Evolutionary conservation across 2,888 invertebrate species (phyloP).

Genomic region (Neocrepidodera transversa): DNA sequence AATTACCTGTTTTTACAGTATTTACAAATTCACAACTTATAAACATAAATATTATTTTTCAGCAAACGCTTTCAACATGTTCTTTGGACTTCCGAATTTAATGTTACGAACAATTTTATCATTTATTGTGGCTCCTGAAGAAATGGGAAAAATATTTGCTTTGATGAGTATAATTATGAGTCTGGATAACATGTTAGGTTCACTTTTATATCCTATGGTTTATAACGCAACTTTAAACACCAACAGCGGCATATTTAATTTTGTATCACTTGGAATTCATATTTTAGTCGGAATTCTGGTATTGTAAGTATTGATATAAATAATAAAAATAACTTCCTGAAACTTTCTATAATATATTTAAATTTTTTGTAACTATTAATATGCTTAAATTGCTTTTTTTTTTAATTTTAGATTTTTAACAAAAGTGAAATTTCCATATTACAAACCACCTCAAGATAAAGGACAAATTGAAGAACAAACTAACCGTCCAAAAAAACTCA

Average conservation of each 20-base stretch:
- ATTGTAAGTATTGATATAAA: not conserved
- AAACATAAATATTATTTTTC: slow-evolving; percentile 52
- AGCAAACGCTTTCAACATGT: slow-evolving; percentile 61
- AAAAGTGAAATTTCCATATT: not conserved
- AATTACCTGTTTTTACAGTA: no score
- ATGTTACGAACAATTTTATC: slow-evolving; percentile 68
- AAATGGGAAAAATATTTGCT: slow-evolving; percentile 70
- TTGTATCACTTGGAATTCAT: slow-evolving; percentile 52
- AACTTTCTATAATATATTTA: no score
- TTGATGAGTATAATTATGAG: slow-evolving; percentile 72
- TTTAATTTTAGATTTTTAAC: not conserved
- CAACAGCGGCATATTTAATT: slow-evolving; percentile 68
- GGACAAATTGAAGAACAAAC: not conserved
- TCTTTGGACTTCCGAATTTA: slow-evolving; percentile 65
- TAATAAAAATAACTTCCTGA: no score
- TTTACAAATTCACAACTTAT: no score
- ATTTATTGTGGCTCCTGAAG: slow-evolving; percentile 66
- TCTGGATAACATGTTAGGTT: slow-evolving; percentile 67
- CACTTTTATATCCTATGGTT: slow-evolving; percentile 69
- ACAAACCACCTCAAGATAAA: not conserved
- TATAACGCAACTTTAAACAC: slow-evolving; percentile 66
- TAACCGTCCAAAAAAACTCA: not conserved
- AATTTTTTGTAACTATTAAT: no score
- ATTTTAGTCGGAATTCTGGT: not conserved
- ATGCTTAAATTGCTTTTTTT: not conserved